A percentile compares a stretch with the other conserved stretches of the same genome.
phyloP scores from a whole-genome alignment of 2,888 invertebrate genomes.

The Crematogaster levior region DNA sequence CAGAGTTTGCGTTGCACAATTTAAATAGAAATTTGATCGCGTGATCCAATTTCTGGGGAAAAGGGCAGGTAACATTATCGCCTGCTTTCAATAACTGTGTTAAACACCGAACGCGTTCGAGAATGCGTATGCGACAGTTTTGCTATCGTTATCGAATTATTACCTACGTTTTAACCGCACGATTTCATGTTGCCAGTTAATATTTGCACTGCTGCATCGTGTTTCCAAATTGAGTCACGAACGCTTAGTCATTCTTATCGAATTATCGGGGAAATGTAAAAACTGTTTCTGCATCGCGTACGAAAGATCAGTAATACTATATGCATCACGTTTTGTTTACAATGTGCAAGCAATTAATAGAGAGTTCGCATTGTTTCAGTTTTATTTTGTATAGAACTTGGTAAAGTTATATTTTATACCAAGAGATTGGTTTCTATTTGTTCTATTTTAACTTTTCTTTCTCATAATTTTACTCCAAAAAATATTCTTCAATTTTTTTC shows the following conservation, averaged over 20 bases:
- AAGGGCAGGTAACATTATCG: constrained; percentile 67
- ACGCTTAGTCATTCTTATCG: neutral
- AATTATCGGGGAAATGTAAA: neutral
- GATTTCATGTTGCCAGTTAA: constrained; percentile 12
- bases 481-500: neutral
- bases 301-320: neutral
- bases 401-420: neutral
- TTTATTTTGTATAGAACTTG: neutral
- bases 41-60: constrained; percentile 60
- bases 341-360: neutral
- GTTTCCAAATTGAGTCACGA: constrained; percentile 1
- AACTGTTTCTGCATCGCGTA: neutral
- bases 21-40: constrained; percentile 62
- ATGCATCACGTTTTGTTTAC: neutral
- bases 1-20: constrained; percentile 35
- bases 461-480: neutral
- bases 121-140: constrained; percentile 21
- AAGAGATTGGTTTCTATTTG: neutral
- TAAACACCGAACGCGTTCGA: constrained; percentile 55
- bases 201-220: constrained; percentile 50
- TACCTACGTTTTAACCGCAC: constrained; percentile 57
- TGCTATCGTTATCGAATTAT: constrained; percentile 57
- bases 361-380: neutral
- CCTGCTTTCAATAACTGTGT: constrained; percentile 61
- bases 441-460: neutral